Percentiles rank a stretch among this genome's conserved stretches.
Evolutionary conservation across 2,113 vertebrate genomes (phyloP).

Genomic region (Vulpes lagopus): DNA sequence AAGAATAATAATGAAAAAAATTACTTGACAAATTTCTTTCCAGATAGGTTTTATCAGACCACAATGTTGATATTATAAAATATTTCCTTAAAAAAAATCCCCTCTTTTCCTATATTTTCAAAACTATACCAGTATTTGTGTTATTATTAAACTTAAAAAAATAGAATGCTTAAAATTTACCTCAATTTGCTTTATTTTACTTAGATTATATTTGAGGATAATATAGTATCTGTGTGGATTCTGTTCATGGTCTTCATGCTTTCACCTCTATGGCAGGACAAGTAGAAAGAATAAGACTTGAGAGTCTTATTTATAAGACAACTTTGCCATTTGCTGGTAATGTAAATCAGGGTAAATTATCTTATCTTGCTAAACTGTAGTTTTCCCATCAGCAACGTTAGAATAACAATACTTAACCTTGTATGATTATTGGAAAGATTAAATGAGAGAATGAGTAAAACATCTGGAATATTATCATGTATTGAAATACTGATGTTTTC

Average conservation of each 20-base stretch:
- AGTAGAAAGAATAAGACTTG: not conserved
- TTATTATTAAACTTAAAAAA: not conserved
- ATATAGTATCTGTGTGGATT: not conserved
- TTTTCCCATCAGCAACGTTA: not conserved
- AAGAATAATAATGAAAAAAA: not conserved
- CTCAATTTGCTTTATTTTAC: not conserved
- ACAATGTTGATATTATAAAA: not conserved
- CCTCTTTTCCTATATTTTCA: not conserved
- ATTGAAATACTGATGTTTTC: not conserved
- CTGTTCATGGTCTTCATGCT: not conserved
- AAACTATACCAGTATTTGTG: not conserved
- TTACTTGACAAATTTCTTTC: constrained; percentile 3
- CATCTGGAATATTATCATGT: not conserved
- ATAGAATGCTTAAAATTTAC: not conserved
- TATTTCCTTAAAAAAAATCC: not conserved
- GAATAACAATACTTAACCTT: constrained; percentile 9
- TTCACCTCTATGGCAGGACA: not conserved
- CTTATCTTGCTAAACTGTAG: not conserved
- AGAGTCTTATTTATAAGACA: not conserved
- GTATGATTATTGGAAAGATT: not conserved
- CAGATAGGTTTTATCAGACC: not conserved
- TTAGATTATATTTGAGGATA: not conserved
- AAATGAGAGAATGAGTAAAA: not conserved
- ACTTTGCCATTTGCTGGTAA: not conserved
- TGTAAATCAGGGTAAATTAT: not conserved